Evolutionary conservation across 2,113 vertebrate species (phyloP).

Genomic region (Micromys minutus): DNA sequence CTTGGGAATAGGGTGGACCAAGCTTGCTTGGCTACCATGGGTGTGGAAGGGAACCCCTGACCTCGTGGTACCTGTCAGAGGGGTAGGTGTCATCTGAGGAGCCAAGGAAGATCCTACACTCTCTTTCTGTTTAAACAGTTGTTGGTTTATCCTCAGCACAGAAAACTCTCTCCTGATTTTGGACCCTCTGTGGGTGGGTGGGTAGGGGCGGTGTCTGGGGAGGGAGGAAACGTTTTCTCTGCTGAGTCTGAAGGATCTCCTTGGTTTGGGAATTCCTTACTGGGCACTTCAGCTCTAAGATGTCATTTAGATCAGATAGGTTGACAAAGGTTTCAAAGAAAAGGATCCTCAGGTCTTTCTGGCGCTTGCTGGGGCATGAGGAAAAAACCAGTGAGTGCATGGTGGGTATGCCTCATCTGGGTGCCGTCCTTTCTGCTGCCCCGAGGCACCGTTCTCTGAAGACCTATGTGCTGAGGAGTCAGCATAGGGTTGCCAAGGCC

Average conservation of each 20-base stretch:
- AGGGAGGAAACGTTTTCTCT: not conserved
- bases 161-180: not conserved
- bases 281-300: too few relatives aligned
- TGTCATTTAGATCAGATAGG: not conserved
- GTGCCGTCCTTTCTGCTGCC: not conserved
- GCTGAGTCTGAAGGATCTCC: not conserved
- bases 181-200: fast-evolving
- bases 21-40: too few relatives aligned
- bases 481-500: fast-evolving
- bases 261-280: not conserved
- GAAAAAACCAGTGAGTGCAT: not conserved
- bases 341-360: fast-evolving
- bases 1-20: not conserved
- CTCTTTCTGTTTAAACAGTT: not conserved
- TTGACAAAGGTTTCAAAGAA: not conserved
- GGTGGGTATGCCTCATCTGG: fast-evolving
- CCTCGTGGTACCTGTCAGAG: too few relatives aligned
- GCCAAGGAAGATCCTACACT: not conserved
- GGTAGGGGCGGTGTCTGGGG: too few relatives aligned
- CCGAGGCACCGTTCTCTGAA: not conserved
- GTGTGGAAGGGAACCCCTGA: too few relatives aligned
- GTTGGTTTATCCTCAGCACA: not conserved
- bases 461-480: not conserved
- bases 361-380: not conserved
- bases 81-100: not conserved